These are phyloP conservation scores for Felis chaus DNA, from an alignment of 2,113 vertebrate species.

Conservation along the genomic window DNA sequence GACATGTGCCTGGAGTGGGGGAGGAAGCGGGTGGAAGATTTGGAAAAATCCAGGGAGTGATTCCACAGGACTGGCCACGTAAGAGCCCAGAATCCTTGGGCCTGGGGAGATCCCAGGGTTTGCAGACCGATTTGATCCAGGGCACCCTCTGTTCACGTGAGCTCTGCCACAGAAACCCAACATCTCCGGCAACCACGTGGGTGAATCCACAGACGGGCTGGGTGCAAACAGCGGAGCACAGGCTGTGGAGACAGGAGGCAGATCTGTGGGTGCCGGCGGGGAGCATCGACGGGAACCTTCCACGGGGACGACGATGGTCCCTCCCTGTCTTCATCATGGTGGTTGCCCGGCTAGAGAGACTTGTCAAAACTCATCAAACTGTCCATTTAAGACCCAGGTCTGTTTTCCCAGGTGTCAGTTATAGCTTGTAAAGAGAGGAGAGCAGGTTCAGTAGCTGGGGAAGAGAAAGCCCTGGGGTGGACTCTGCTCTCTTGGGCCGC, in stretches of 20 bases:
- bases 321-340: not conserved
- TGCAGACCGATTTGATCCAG: not conserved
- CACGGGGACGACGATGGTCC: not conserved
- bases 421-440: not conserved
- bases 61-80: rapidly evolving
- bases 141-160: not conserved
- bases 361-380: not conserved
- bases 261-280: not conserved
- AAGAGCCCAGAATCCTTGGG: not conserved
- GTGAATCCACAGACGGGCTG: not conserved
- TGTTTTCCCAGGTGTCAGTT: not conserved
- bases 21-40: not conserved
- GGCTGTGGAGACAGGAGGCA: not conserved
- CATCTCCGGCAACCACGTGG: rapidly evolving
- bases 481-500: not conserved
- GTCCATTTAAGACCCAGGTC: not conserved
- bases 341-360: not conserved
- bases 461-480: not conserved
- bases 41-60: not conserved
- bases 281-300: rapidly evolving
- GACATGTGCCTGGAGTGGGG: too few species aligned
- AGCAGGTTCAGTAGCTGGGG: not conserved
- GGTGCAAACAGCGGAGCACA: not conserved
- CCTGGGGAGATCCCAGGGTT: not conserved
- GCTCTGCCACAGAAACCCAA: rapidly evolving